Conservation (phyloP, 2,113 vertebrate genomes). For the Porphyrio hochstetteri region DNA sequence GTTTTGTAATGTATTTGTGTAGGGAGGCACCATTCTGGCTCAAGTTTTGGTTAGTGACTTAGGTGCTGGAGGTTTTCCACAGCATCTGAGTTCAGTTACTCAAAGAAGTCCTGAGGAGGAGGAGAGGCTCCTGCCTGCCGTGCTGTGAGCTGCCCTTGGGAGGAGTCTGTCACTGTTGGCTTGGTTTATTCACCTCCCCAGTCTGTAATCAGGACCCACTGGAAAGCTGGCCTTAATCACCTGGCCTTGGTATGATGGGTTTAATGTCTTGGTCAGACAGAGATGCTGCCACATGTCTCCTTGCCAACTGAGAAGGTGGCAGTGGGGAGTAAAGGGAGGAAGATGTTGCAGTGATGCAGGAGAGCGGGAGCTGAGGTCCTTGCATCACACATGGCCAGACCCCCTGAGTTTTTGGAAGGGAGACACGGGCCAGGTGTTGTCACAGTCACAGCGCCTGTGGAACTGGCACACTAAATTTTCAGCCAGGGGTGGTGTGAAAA, state of each 20-base stretch:
- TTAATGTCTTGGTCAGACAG: background rate
- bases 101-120: background rate
- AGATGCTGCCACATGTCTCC: background rate
- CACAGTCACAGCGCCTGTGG: background rate
- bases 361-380: background rate
- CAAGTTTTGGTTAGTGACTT: background rate
- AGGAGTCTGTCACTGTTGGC: background rate
- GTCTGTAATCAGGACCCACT: background rate
- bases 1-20: background rate
- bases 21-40: background rate
- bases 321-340: background rate
- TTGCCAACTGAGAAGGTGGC: background rate
- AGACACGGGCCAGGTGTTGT: background rate
- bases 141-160: background rate
- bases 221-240: background rate
- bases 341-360: background rate
- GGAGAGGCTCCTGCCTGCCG: background rate
- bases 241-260: background rate
- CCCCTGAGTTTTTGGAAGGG: background rate
- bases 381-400: rapidly evolving
- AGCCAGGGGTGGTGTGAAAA: background rate
- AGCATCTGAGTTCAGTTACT: background rate
- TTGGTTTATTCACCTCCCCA: background rate
- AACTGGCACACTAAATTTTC: background rate
- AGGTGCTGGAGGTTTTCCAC: background rate